These are phyloP conservation scores for Phrynosoma blainvillii DNA, from an alignment of 2,113 vertebrate genomes.

Conservation along the genomic window DNA sequence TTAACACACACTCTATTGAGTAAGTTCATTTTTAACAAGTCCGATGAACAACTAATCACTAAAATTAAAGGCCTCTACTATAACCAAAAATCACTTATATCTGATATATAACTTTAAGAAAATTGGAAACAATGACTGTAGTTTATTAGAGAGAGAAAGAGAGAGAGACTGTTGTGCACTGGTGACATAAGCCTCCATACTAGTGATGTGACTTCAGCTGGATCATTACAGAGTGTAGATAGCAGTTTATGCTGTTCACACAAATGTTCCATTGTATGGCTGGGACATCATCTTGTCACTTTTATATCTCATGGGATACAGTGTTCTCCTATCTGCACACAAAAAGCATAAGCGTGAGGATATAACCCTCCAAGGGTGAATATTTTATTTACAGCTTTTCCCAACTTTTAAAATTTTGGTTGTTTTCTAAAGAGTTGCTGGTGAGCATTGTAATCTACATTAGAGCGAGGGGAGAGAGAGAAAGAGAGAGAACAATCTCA, in stretches of 20 bases:
- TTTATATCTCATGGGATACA: conserved; percentile 46
- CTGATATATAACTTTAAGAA: conserved; percentile 28
- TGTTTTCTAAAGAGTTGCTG: conserved; percentile 34
- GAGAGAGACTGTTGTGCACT: conserved; percentile 40
- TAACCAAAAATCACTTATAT: neutral
- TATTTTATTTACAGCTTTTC: conserved; percentile 48
- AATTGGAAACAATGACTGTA: conserved; percentile 56
- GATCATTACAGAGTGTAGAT: conserved; percentile 64
- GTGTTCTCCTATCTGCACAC: conserved; percentile 39
- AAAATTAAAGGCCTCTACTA: neutral
- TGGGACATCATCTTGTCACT: conserved; percentile 50
- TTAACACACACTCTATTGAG: neutral
- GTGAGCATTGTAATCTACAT: conserved; percentile 42
- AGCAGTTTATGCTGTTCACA: conserved; percentile 40
- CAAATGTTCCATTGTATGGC: conserved; percentile 47
- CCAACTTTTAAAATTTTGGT: conserved; percentile 54
- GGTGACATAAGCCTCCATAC: conserved; percentile 55
- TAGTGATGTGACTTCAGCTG: conserved; percentile 60
- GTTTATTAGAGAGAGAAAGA: conserved; percentile 53
- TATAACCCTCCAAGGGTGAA: conserved; percentile 48
- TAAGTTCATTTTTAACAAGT: neutral
- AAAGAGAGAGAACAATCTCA: conserved; percentile 65
- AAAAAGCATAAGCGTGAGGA: conserved; percentile 41
- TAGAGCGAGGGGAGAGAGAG: neutral
- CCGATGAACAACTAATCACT: neutral